Conservation (phyloP, 2,888 invertebrate species). For the Pseudococcus jackbeardsleyi region DNA sequence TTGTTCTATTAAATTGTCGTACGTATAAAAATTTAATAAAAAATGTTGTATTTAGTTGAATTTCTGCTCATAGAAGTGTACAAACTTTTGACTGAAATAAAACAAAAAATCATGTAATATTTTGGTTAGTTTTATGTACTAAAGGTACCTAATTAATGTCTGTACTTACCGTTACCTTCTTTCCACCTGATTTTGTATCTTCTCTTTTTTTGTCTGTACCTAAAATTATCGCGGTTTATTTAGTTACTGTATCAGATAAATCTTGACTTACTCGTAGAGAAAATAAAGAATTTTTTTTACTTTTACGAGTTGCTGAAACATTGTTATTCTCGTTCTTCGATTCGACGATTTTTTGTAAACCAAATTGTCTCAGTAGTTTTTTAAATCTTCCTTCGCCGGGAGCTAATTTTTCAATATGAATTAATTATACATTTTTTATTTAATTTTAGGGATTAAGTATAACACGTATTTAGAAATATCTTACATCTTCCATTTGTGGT, state of each 20-base stretch:
- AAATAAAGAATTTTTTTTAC: background rate
- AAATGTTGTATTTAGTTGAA: background rate
- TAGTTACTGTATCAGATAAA: background rate
- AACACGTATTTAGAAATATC: background rate
- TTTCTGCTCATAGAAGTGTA: background rate
- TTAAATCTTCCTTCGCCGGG: conserved; percentile 37
- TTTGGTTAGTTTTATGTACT: background rate
- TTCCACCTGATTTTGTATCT: background rate
- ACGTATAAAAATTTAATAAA: conserved; percentile 28
- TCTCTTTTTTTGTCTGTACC: background rate
- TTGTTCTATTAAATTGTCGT: background rate
- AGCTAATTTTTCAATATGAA: background rate
- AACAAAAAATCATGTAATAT: background rate
- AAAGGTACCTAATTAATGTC: background rate
- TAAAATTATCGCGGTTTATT: conserved; percentile 5
- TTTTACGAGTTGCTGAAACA: background rate
- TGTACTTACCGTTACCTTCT: conserved; percentile 35
- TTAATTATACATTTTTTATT: background rate
- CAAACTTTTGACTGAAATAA: conserved; percentile 57
- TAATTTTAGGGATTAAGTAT: background rate
- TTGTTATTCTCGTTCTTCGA: conserved; percentile 40
- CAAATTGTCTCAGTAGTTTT: conserved; percentile 34
- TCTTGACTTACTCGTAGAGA: no score
- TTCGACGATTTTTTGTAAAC: conserved; percentile 3
- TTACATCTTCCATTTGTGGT: background rate